Evolutionary conservation across 2,888 invertebrate species (phyloP).

Genomic region (Opisthograptis luteolata): DNA sequence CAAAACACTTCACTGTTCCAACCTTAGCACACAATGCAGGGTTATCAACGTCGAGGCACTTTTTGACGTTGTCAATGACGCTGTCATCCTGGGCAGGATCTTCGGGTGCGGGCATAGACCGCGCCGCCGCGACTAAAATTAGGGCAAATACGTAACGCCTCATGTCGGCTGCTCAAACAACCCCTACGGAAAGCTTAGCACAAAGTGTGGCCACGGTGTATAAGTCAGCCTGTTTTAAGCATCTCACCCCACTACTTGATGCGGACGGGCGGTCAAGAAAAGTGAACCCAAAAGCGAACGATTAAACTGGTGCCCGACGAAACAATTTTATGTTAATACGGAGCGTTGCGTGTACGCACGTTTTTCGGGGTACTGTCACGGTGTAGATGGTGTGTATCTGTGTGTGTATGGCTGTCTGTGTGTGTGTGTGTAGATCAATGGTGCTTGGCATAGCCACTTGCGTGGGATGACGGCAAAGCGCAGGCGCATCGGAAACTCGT

Average conservation of each 20-base stretch:
- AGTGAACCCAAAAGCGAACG: constrained; percentile 74
- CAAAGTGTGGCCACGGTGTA: constrained; percentile 74
- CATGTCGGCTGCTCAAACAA: constrained; percentile 69
- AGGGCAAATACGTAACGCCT: constrained; percentile 77
- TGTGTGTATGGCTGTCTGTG: constrained; percentile 36
- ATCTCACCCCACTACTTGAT: constrained; percentile 73
- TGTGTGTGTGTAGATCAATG: constrained; percentile 49
- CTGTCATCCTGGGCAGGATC: constrained; percentile 67
- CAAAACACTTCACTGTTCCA: constrained; percentile 50
- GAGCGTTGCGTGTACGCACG: constrained; percentile 63
- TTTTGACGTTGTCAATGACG: constrained; percentile 87
- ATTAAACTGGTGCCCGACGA: constrained; percentile 70
- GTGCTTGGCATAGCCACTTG: constrained; percentile 45
- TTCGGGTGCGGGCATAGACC: constrained; percentile 76
- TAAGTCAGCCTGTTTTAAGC: constrained; percentile 77
- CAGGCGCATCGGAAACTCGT: not conserved
- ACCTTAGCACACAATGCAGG: constrained; percentile 90
- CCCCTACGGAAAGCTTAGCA: constrained; percentile 75
- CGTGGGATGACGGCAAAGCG: constrained; percentile 29
- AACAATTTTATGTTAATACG: constrained; percentile 73
- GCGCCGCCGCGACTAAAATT: constrained; percentile 77
- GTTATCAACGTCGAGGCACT: constrained; percentile 87
- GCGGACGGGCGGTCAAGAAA: constrained; percentile 62
- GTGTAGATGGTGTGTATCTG: constrained; percentile 34
- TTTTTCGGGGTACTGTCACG: constrained; percentile 63